These are phyloP conservation scores for Epinephelus lanceolatus DNA, from an alignment of 2,113 vertebrate species.

Conservation along the genomic window DNA sequence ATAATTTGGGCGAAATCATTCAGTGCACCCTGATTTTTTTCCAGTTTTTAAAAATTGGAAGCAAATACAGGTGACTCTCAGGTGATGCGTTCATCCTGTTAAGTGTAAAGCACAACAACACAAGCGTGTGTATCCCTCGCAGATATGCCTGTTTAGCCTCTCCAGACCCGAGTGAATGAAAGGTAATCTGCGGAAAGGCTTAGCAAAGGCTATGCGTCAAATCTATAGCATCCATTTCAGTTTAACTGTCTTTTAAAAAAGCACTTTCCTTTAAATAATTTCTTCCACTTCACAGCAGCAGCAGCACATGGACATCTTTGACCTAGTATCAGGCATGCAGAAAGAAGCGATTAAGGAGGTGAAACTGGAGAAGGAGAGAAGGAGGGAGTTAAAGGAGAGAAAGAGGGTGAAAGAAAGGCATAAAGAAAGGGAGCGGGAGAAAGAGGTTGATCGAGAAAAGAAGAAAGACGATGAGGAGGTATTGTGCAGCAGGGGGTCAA, in stretches of 20 bases:
- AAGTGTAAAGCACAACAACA: not conserved
- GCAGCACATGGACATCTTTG: constrained; percentile 86
- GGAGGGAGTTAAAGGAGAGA: constrained; percentile 85
- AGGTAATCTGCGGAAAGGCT: not conserved
- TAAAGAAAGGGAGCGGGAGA: constrained; percentile 80
- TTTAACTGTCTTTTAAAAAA: constrained; percentile 20
- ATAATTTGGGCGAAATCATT: not conserved
- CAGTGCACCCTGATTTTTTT: not conserved
- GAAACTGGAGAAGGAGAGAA: constrained; percentile 84
- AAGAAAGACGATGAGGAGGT: constrained; percentile 86
- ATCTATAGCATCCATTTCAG: not conserved
- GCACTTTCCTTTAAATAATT: constrained; percentile 39
- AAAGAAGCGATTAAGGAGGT: constrained; percentile 81
- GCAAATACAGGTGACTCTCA: not conserved
- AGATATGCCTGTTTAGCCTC: not conserved
- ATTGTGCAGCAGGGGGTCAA: constrained; percentile 60
- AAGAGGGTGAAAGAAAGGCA: constrained; percentile 75
- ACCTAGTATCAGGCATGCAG: constrained; percentile 86
- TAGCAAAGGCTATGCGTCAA: not conserved
- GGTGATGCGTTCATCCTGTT: not conserved
- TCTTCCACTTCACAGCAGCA: constrained; percentile 71
- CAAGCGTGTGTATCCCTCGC: not conserved
- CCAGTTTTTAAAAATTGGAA: not conserved
- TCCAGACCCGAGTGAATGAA: not conserved
- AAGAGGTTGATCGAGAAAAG: constrained; percentile 68